Evolutionary conservation across 2,888 invertebrate species (phyloP), one percentile per base, ranked within the genome.

Genomic region (Drosophila neotestacea): DNA sequence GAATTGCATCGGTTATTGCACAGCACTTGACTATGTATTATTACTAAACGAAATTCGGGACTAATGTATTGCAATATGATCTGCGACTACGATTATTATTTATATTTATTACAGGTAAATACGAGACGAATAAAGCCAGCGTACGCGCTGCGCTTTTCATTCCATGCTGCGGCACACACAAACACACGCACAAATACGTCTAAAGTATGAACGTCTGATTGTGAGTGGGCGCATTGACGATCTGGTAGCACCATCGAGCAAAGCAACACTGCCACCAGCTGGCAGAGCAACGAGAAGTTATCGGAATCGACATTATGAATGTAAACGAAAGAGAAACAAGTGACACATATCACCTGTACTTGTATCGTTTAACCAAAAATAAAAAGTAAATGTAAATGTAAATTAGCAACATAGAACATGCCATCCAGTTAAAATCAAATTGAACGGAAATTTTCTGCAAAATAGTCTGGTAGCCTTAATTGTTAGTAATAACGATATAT

Each of bases 121-220:
- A 86, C 68, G 75, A 73, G 62, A 77, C 63, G 58, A 79, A 52
- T 65, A 56, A 74, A 77, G 77, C 77, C 80, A 77, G 80, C 77
- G 80, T 60, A 79, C 66, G 76, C 77, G 80, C 77, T 77, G 80
- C 80, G 80, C 77, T 76, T 75, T 76, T 79, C 76, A 76, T 88
- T 82, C 88, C 83, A 83, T 83, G 88, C 83, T 79, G 83, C 88
- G 86, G 83, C 86, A 77, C 86, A 67, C 69, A 85, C 83, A 76
- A 79, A 78, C 69, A 80, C 81, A 69, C 60, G 63, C 50, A 61
- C 58, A 56, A 60, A 44, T 55, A 52, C 65, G 22, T 27, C 16
- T 6, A 38, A 58, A 47, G 13, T 55, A 27, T 47, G 16, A 68
- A 64, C 30, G 55, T 54, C 39, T 54, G 51, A 64, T 47, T 72